Evolutionary conservation across 2,888 invertebrate species (phyloP).

Genomic region (Dynastes maya): DNA sequence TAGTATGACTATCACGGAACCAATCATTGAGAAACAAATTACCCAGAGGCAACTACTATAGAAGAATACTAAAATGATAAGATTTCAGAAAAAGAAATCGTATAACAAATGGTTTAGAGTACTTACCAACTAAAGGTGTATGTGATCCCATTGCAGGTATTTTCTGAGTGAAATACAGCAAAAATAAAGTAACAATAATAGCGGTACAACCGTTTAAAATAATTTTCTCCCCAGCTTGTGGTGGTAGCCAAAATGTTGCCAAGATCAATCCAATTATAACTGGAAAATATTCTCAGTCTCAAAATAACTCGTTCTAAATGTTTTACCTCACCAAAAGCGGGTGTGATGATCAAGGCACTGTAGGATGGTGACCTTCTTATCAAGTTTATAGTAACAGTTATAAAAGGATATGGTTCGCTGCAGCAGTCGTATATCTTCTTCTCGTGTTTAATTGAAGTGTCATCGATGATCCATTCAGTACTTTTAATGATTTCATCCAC

Average conservation of each 20-base stretch:
- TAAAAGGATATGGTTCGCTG: conserved; percentile 73
- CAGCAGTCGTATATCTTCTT: conserved; percentile 73
- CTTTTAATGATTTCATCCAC: conserved; percentile 63
- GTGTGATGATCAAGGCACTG: conserved; percentile 76
- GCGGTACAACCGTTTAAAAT: conserved; percentile 75
- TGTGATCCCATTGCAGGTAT: conserved; percentile 74
- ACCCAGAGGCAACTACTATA: conserved; percentile 74
- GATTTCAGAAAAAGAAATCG: not conserved
- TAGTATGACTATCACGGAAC: conserved; percentile 73
- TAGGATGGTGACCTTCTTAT: conserved; percentile 76
- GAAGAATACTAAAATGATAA: conserved; percentile 72
- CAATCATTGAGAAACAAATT: conserved; percentile 72
- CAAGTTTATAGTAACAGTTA: conserved; percentile 72
- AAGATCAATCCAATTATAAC: conserved; percentile 77
- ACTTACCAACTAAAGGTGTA: conserved; percentile 74
- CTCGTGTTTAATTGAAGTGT: conserved; percentile 67
- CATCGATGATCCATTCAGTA: conserved; percentile 72
- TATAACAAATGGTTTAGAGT: not conserved
- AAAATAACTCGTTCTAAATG: not conserved
- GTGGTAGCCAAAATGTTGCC: conserved; percentile 78
- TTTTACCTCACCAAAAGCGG: conserved; percentile 72
- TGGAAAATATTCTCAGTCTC: conserved; percentile 58
- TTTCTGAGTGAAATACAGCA: conserved; percentile 77
- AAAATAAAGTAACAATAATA: conserved; percentile 75
- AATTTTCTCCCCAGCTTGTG: conserved; percentile 79